Percentiles rank a stretch among this genome's conserved stretches.
Conservation (phyloP, 2,113 vertebrate species). For the Hippocampus mohnikei region DNA sequence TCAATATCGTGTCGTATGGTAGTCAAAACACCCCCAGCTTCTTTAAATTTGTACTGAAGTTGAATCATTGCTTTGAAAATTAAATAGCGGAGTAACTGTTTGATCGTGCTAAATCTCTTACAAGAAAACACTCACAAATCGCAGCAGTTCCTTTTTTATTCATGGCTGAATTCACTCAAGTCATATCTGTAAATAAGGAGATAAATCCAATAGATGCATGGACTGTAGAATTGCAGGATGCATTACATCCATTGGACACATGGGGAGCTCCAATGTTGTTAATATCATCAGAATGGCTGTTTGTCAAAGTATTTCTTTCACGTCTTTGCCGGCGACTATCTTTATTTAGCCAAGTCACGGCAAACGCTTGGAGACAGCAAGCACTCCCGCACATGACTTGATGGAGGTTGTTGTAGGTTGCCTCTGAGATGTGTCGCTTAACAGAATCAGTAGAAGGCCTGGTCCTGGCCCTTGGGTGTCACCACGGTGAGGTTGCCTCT, state of each 20-base stretch:
- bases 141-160: background rate
- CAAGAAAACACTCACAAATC: background rate
- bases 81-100: too few species aligned
- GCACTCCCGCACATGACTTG: background rate
- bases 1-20: too few species aligned
- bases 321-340: background rate
- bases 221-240: background rate
- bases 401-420: background rate
- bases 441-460: slow-evolving; percentile 61
- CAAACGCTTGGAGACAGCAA: slow-evolving; percentile 13
- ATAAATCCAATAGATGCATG: background rate
- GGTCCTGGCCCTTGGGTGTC: slow-evolving; percentile 54
- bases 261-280: background rate
- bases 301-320: background rate
- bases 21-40: too few species aligned
- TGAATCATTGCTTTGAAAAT: too few species aligned
- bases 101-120: too few species aligned
- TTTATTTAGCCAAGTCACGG: slow-evolving; percentile 35
- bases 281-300: background rate
- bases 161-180: background rate
- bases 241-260: background rate
- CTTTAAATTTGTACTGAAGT: too few species aligned
- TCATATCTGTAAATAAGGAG: background rate
- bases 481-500: slow-evolving; percentile 76
- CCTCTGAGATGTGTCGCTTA: slow-evolving; percentile 8